Percentiles rank a stretch among this genome's conserved stretches.
phyloP scores from a whole-genome alignment of 2,113 vertebrate genomes.

The Pachyramphus minor region DNA sequence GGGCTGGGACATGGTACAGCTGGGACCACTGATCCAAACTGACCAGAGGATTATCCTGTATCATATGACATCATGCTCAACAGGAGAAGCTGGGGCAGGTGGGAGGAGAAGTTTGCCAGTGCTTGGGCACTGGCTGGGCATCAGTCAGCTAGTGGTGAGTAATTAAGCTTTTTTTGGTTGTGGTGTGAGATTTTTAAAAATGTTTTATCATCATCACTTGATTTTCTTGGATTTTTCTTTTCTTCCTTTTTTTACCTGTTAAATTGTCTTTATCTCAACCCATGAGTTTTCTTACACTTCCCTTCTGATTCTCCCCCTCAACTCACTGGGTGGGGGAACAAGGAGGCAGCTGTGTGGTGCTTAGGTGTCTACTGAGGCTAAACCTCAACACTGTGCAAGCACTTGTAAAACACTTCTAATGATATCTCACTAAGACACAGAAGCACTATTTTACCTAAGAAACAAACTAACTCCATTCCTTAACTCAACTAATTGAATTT shows the following conservation, averaged over 20 bases:
- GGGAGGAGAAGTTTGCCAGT: background rate
- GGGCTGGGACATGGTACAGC: background rate
- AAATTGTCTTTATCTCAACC: background rate
- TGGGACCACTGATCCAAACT: background rate
- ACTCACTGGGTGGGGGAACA: accelerated
- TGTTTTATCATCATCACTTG: background rate
- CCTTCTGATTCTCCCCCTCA: background rate
- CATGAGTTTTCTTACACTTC: background rate
- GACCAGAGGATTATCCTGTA: background rate
- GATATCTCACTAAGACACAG: background rate
- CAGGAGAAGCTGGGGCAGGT: background rate
- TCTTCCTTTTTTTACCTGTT: background rate
- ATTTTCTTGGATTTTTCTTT: background rate
- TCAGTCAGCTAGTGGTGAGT: background rate
- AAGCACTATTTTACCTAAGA: background rate
- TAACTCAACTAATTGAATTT: background rate
- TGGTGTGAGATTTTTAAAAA: accelerated
- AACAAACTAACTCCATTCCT: background rate
- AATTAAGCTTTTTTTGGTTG: background rate
- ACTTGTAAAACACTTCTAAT: background rate
- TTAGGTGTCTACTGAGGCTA: background rate
- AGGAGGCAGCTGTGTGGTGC: background rate
- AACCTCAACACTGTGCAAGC: background rate
- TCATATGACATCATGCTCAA: background rate
- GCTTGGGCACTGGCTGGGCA: background rate